Evolutionary conservation across 2,888 invertebrate genomes (phyloP), one percentile per base, ranked within the genome.

Genomic region (Sarcophaga variegata): DNA sequence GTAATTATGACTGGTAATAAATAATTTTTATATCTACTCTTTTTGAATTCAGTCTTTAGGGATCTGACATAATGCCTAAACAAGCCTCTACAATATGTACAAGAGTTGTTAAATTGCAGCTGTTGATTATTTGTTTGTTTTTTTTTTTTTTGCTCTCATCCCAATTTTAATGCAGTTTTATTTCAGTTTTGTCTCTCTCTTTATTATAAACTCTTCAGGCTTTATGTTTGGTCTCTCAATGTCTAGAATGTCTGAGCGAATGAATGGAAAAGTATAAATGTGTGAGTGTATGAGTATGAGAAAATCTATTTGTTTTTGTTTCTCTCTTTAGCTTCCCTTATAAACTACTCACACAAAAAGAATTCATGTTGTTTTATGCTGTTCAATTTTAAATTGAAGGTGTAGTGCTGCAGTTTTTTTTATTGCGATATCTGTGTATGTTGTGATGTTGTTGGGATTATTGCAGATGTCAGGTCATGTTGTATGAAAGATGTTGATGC

Each of bases 391-490:
- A 71, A 80, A 81, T 84, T 84, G 87, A 82, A 87, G 84, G 87
- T 84, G 87, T 87, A 81, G 64, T 67, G 54, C 12, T 72, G 11
- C n/a, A 64, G 45, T 45, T 22, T 45, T 45, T 22, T 22, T 47
- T 63, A 72, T 72, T 63, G 76, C 60, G 63, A 62, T 54, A 54
- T 67, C n/a, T 49, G 64, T 49, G 37, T 37, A 66, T 25, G 60
- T 45, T 27, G 49, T 66, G 81, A 84, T 86, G 75, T 88, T 47
- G 83, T 71, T 85, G 81, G 78, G 74, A 81, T 76, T 85, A 84
- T 87, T 87, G 84, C 87, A 88, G 87, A 87, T 87, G 87, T 87
- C 87, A 84, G 81, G 81, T 84, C 87, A 84, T 81, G 77, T 81
- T 49, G 20, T n/a, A 45, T 69, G n/a, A 62, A 54, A 4, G 54